phyloP scores from a whole-genome alignment of 2,113 vertebrate genomes.

The Nettapus auritus region DNA sequence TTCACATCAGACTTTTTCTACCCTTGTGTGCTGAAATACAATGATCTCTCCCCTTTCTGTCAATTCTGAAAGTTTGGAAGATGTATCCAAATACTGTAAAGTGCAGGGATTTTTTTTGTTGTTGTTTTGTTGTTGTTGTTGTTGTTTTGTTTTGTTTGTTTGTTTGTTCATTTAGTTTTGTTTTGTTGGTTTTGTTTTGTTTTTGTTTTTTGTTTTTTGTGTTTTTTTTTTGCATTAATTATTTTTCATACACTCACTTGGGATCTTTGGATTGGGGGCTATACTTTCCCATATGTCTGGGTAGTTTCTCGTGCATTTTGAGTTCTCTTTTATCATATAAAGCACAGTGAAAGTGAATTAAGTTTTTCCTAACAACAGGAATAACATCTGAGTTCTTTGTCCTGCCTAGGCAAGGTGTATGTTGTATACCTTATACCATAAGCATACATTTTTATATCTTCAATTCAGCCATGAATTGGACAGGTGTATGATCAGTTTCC shows the following conservation, averaged over 20 bases:
- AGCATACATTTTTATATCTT: neutral
- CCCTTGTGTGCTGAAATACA: neutral
- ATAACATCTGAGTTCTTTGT: neutral
- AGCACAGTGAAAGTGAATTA: neutral
- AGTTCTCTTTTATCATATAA: neutral
- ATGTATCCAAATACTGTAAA: neutral
- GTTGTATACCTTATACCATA: neutral
- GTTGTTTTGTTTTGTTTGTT: neutral
- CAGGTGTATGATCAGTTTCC: neutral
- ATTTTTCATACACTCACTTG: neutral
- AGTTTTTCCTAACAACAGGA: neutral
- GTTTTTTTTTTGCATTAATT: too few species aligned
- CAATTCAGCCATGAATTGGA: neutral
- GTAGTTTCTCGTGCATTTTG: neutral
- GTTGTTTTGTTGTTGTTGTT: neutral
- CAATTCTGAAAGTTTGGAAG: neutral
- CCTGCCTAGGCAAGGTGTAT: neutral
- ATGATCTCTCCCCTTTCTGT: neutral
- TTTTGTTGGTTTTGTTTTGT: neutral
- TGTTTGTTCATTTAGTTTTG: neutral
- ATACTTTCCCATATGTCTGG: rapidly evolving
- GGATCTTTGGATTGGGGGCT: neutral
- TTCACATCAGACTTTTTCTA: neutral
- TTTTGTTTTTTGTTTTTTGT: too few species aligned
- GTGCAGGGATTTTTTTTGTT: neutral